Evolutionary conservation across 1,140 invertebrate genomes (phyloP).

Genomic region (Drosophila setifemur): DNA sequence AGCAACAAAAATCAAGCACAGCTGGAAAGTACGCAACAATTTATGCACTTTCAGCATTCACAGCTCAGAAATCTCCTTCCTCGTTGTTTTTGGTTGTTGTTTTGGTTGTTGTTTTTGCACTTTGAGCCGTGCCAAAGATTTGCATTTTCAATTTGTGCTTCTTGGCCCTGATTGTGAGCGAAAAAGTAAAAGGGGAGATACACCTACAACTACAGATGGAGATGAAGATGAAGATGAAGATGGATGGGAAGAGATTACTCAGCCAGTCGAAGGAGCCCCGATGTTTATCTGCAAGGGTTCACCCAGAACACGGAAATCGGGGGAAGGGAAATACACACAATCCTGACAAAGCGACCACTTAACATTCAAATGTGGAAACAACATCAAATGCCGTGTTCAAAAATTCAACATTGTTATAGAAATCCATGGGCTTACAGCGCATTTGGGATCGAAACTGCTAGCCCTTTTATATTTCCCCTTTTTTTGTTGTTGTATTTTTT

Average conservation of each 20-base stretch:
- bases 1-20: too few species aligned
- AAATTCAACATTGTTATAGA: slow-evolving; percentile 53
- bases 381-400: slow-evolving; percentile 55
- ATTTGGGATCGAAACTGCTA: slow-evolving; percentile 32
- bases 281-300: slow-evolving; percentile 19
- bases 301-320: not conserved
- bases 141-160: slow-evolving; percentile 72
- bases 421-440: slow-evolving; percentile 54
- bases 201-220: slow-evolving; percentile 3
- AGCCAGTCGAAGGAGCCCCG: not conserved
- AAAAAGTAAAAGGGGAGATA: too few species aligned
- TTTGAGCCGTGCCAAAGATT: slow-evolving; percentile 73
- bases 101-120: slow-evolving; percentile 71
- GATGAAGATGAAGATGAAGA: slow-evolving; percentile 35
- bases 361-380: slow-evolving; percentile 56
- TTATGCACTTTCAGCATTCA: slow-evolving; percentile 59
- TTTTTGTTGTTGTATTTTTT: not conserved
- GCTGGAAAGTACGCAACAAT: slow-evolving; percentile 61
- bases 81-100: slow-evolving; percentile 25
- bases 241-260: slow-evolving; percentile 28
- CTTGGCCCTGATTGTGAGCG: slow-evolving; percentile 2
- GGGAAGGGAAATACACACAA: slow-evolving; percentile 14
- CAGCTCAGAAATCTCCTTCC: not conserved
- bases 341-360: slow-evolving; percentile 48
- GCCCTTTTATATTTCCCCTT: slow-evolving; percentile 17